Conservation (phyloP, 2,888 invertebrate genomes). For the Cephus runcator region DNA sequence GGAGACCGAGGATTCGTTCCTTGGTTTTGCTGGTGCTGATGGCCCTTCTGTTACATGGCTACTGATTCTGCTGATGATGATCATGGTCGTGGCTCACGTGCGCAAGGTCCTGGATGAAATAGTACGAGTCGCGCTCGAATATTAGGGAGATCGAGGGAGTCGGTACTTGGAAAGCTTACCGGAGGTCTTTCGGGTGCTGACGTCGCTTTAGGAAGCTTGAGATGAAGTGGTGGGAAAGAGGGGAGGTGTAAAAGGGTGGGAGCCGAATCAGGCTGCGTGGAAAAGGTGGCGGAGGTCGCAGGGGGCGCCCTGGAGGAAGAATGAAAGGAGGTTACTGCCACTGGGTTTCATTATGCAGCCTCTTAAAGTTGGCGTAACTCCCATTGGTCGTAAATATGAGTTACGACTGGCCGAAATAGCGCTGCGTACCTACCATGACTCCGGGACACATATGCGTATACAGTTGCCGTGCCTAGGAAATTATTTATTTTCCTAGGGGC, state of each 20-base stretch:
- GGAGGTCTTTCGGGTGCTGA: not conserved
- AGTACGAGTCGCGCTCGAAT: conserved; percentile 20
- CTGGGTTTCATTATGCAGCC: conserved; percentile 58
- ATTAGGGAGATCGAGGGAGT: conserved; percentile 36
- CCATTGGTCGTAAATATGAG: conserved; percentile 59
- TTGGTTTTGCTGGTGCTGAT: not conserved
- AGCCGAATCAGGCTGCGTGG: conserved; percentile 16
- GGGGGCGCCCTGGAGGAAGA: conserved; percentile 22
- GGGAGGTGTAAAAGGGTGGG: not conserved
- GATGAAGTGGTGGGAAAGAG: not conserved
- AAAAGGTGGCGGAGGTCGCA: conserved; percentile 30
- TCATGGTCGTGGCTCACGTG: not conserved
- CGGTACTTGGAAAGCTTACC: conserved; percentile 1
- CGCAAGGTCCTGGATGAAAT: not conserved
- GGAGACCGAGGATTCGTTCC: not conserved
- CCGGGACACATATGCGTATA: not conserved
- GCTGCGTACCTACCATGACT: conserved; percentile 33
- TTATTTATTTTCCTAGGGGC: not conserved
- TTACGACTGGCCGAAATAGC: conserved; percentile 56
- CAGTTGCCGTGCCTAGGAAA: not conserved
- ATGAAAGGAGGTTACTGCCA: conserved; percentile 25
- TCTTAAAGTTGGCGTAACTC: conserved; percentile 60
- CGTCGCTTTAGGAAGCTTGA: not conserved
- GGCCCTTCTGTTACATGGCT: not conserved
- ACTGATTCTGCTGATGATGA: not conserved